Evolutionary conservation across 2,113 vertebrate genomes (phyloP), one percentile per base, ranked within the genome.

Genomic region (Strix aluco): DNA sequence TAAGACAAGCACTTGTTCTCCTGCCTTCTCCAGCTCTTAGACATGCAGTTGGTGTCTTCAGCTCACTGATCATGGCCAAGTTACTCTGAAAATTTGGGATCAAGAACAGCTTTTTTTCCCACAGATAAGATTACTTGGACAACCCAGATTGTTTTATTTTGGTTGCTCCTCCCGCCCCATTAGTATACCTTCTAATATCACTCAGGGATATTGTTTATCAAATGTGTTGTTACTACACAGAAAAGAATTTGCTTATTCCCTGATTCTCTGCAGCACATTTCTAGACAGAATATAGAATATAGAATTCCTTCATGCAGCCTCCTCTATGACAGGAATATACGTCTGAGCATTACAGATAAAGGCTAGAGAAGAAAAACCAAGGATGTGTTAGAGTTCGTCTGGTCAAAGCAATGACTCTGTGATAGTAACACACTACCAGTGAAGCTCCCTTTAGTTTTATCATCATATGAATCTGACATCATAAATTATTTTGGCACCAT

Each of bases 401-500:
- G 59, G 69, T n/a, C 51, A 65, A 65, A 81, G 29, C 32, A 90
- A 58, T 47, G 42, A 86, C 77, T 74, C 38, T 30, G 14, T 21
- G n/a, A 74, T n/a, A 73, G 44, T 46, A 86, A 91, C 32, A 17
- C 54, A 86, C 58, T 71, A 71, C 52, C 26, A 73, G 29, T 62
- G 63, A 17, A 81, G 34, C 27, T 88, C 72, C 21, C 57, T 65
- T 74, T 57, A 71, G 62, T 89, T 95, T 95, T 96, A 87, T 69
- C 63, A 44, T 84, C 65, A 59, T 52, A 57, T 36, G 86, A 94
- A 71, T 82, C 70, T 87, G 69, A 85, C 70, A 87, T 87, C 70
- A 87, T 87, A 92, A 95, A 90, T 95, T 78, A 85, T 94, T 93
- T 83, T 91, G 93, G 87, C 84, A 96, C 62, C 30, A 15, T 80